phyloP scores from a whole-genome alignment of 2,888 invertebrate genomes.

The Sinodicranocentrus sp. region DNA sequence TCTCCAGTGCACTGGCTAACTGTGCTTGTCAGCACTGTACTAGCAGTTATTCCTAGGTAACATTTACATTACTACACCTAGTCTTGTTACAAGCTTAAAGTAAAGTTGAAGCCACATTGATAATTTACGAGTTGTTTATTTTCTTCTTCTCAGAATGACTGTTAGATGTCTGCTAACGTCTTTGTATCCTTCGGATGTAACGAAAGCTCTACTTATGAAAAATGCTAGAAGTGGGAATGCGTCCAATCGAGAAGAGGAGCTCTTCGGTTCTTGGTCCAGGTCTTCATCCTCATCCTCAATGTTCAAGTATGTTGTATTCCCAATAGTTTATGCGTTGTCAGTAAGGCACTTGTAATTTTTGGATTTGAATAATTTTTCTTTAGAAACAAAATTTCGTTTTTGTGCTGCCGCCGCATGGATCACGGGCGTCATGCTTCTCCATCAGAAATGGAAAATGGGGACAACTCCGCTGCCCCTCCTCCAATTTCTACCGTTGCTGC shows the following conservation, averaged over 20 bases:
- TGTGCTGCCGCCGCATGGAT: constrained; percentile 62
- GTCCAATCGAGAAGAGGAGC: constrained; percentile 77
- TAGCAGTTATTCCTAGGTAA: constrained; percentile 91
- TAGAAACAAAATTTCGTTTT: constrained; percentile 61
- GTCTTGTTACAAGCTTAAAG: too few species aligned
- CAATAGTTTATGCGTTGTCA: too few species aligned
- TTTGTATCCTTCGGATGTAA: constrained; percentile 86
- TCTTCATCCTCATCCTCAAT: constrained; percentile 78
- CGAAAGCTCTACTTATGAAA: constrained; percentile 83
- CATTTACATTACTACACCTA: not conserved
- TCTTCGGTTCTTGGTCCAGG: constrained; percentile 78
- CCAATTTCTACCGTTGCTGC: constrained; percentile 55
- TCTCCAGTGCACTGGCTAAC: constrained; percentile 90
- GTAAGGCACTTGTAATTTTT: not conserved
- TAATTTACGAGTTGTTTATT: too few species aligned
- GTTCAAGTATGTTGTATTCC: constrained; percentile 78
- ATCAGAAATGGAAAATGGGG: constrained; percentile 18
- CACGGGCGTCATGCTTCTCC: constrained; percentile 38
- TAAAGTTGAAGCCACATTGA: too few species aligned
- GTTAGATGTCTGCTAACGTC: constrained; percentile 85
- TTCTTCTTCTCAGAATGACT: constrained; percentile 85
- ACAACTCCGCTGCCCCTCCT: constrained; percentile 28
- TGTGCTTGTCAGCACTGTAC: constrained; percentile 86
- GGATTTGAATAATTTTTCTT: too few species aligned
- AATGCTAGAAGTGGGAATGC: constrained; percentile 49